Percentiles rank a stretch among this genome's conserved stretches.
Evolutionary conservation across 1,140 invertebrate species (phyloP).

Genomic region (Papilio aristodemus): DNA sequence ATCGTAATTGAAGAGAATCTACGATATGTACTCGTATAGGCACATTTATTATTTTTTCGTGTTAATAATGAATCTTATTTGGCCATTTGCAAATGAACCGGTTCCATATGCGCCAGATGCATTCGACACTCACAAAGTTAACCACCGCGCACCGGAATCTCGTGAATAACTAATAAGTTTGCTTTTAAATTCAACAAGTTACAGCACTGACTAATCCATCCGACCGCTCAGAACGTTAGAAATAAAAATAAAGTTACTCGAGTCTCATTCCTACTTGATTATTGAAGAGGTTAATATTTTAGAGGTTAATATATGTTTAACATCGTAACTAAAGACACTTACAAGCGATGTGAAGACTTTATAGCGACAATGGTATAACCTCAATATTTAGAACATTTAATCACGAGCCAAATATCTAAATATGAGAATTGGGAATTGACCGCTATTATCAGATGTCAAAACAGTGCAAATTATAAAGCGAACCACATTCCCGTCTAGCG

Average conservation of each 20-base stretch:
- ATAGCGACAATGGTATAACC: neutral
- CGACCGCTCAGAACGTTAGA: neutral
- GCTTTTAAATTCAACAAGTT: neutral
- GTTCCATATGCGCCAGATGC: conserved; percentile 5
- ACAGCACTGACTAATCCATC: neutral
- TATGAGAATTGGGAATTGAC: neutral
- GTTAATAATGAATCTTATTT: neutral
- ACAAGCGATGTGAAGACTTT: neutral
- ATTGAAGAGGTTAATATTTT: neutral
- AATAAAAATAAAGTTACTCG: neutral
- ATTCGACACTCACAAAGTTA: conserved; percentile 5
- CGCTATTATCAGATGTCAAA: neutral
- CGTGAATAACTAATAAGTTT: conserved; percentile 10
- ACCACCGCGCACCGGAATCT: neutral
- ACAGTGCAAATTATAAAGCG: conserved; percentile 1
- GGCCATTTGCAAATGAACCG: conserved; percentile 17
- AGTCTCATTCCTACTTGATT: neutral
- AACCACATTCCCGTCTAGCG: neutral
- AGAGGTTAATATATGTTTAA: neutral
- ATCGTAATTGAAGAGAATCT: neutral
- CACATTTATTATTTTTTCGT: neutral
- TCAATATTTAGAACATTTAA: neutral
- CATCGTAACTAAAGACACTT: neutral
- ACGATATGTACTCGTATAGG: neutral
- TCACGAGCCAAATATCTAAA: neutral